phyloP scores from a whole-genome alignment of 2,888 invertebrate species.

The Sminthurides aquaticus region DNA sequence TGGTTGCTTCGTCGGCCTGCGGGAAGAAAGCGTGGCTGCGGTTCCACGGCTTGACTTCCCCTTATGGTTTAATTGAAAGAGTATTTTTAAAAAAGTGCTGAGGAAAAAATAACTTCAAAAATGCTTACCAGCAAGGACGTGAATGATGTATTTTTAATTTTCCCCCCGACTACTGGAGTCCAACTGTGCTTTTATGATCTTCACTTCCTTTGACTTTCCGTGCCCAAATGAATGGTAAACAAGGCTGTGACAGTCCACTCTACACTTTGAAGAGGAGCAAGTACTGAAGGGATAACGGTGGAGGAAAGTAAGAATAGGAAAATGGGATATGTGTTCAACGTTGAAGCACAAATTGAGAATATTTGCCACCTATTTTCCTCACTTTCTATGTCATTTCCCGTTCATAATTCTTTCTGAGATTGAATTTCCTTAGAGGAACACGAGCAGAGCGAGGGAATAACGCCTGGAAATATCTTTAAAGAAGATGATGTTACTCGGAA shows the following conservation, averaged over 20 bases:
- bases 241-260: too few relatives aligned
- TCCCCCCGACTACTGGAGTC: background rate
- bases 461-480: too few relatives aligned
- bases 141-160: background rate
- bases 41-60: background rate
- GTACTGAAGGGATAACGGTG: too few relatives aligned
- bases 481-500: background rate
- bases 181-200: background rate
- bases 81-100: background rate
- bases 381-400: background rate
- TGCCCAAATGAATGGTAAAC: too few relatives aligned
- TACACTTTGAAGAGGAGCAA: too few relatives aligned
- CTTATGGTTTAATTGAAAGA: background rate
- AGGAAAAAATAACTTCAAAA: too few relatives aligned
- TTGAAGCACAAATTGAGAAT: background rate
- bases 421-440: background rate
- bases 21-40: background rate
- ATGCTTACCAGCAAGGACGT: too few relatives aligned
- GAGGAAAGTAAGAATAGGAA: background rate
- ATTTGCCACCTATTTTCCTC: background rate
- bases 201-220: too few relatives aligned
- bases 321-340: too few relatives aligned
- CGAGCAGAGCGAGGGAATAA: too few relatives aligned
- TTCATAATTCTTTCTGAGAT: background rate
- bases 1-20: too few relatives aligned